Conservation (phyloP, 2,797 vertebrate species). For the Leontocebus nigricollis region DNA sequence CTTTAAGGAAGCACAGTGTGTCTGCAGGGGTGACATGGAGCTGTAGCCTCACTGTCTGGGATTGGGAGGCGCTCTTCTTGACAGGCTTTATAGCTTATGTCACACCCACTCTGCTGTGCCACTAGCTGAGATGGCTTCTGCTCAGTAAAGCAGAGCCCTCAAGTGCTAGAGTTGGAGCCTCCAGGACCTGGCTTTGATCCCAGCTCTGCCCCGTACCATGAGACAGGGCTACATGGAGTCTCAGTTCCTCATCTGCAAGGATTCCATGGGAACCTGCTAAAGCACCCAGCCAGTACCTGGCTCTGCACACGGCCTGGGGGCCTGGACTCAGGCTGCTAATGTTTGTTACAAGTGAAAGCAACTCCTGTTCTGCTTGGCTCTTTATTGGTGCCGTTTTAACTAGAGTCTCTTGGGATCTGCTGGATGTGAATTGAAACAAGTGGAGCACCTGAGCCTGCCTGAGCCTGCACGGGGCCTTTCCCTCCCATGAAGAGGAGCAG, state of each 20-base stretch:
- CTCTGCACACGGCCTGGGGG: background rate
- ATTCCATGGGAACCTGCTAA: background rate
- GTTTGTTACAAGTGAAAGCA: background rate
- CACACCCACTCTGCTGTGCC: background rate
- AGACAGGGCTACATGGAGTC: rapidly evolving
- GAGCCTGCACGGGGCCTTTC: background rate
- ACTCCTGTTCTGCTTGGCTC: background rate
- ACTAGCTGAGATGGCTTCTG: background rate
- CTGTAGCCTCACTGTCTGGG: background rate
- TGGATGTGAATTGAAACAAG: background rate
- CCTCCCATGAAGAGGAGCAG: background rate
- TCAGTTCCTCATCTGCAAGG: background rate
- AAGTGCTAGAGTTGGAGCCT: background rate
- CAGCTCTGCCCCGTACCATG: background rate
- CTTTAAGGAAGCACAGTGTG: background rate
- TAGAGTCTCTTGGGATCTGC: background rate
- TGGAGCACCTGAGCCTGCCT: rapidly evolving
- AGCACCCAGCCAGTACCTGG: background rate
- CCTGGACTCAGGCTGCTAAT: background rate
- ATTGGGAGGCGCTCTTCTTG: background rate
- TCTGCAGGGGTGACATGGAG: background rate
- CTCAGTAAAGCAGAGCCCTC: background rate
- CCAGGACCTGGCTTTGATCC: background rate
- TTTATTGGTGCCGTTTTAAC: background rate
- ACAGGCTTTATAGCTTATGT: background rate